Percentiles rank a stretch among this genome's conserved stretches.
phyloP scores from a whole-genome alignment of 1,140 invertebrate species.

The Drosophila littoralis region DNA sequence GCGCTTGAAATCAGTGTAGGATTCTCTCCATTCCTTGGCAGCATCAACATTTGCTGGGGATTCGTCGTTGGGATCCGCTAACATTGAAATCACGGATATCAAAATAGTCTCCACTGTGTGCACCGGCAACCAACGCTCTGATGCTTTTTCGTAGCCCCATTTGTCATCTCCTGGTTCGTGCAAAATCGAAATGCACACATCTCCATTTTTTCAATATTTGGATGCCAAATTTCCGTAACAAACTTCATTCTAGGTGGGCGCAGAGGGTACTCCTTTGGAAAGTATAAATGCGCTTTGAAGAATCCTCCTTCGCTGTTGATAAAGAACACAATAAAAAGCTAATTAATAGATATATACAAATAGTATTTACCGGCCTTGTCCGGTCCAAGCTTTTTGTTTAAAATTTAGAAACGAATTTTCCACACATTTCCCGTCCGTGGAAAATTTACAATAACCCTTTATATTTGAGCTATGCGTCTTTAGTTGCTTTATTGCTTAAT shows the following conservation, averaged over 20 bases:
- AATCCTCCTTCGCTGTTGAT: conserved; percentile 94
- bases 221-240: conserved; percentile 99
- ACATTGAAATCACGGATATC: conserved; percentile 99
- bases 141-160: conserved; percentile 99
- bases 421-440: too few relatives aligned
- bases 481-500: too few relatives aligned
- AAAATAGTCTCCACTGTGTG: conserved; percentile 99
- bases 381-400: too few relatives aligned
- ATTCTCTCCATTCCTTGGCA: conserved; percentile 99
- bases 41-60: conserved; percentile 99
- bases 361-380: too few relatives aligned
- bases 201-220: conserved; percentile 99
- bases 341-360: background rate
- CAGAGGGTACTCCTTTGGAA: conserved; percentile 99
- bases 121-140: conserved; percentile 99
- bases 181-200: conserved; percentile 99
- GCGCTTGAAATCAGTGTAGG: conserved; percentile 98
- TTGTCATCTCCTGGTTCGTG: conserved; percentile 99
- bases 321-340: conserved; percentile 17
- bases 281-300: conserved; percentile 98
- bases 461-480: too few relatives aligned
- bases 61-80: conserved; percentile 99
- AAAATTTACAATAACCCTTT: too few relatives aligned
- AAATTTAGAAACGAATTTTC: too few relatives aligned
- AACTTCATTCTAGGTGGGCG: conserved; percentile 99